Evolutionary conservation across 2,113 vertebrate species (phyloP), one percentile per base, ranked within the genome.

Genomic region (Hemibagrus wyckioides): DNA sequence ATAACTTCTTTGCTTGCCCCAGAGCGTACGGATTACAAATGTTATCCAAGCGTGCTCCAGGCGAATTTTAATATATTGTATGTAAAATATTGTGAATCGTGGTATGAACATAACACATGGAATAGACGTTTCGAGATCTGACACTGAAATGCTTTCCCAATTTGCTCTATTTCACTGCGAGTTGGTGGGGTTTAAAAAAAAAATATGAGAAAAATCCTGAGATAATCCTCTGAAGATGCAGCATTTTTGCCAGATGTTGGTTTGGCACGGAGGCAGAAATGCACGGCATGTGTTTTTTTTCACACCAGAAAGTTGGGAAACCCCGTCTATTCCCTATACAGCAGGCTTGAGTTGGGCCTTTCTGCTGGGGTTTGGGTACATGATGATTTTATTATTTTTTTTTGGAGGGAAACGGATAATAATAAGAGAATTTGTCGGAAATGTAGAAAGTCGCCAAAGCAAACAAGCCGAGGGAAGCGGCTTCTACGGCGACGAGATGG

Each of bases 391-490:
- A n/a, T n/a, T n/a, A n/a, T n/a, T n/a, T n/a, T 83, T 69, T 73
- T n/a, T 83, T 79, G 84, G 79, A 83, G 54, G 79, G 80, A 59
- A 59, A 84, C 52, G 88, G 67, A 84, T 48, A n/a, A 84, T 59
- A 83, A 84, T 67, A 90, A 88, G 89, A 92, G 93, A 92, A 91
- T 90, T 89, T 92, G 56, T 86, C 89, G 88, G 91, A 92, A 91
- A 89, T 84, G 86, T 88, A 88, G 87, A 90, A 79, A 71, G 87
- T 75, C 90, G 93, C 93, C 93, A 94, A 93, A 88, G 90, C 88
- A 93, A 94, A 93, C 88, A 81, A 50, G 91, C 89, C 79, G 82
- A 87, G 88, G 89, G 87, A 92, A 92, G 92, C 92, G 81, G 90
- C 90, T 93, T 92, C 89, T 79, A 41, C 85, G 91, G 82, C 4